Base-by-base conservation (phyloP, 2,888 invertebrate species). In the Diaprepes abbreviatus region DNA sequence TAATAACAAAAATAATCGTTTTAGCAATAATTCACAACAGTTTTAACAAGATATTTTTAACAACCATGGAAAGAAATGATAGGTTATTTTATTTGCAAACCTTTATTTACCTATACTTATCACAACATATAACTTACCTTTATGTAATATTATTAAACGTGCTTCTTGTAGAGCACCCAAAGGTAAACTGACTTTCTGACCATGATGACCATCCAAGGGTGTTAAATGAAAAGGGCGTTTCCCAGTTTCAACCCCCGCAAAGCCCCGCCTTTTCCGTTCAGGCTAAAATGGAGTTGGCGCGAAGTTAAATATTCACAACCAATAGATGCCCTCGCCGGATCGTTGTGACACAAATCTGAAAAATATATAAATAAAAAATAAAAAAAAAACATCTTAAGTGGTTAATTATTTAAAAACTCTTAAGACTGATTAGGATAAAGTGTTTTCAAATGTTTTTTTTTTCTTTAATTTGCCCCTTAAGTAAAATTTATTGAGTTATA, bases 181-280 rank as follows among this genome's bases (percentile, higher is more conserved):
- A 48, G 12, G 31, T 24, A 10, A 59, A 70, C 70, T 70, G 54
- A 52, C 58, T 70, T 54, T 17, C 55, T 58, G 70, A 65, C 64
- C 70, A 65, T 35, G 40, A 12, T 70, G 70, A 70, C 65, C 59
- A 60, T 65, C 52, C 54, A 19, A 58, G 45, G 59, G 45, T 70
- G 28, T n/a, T 33, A 52, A 54, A 14, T 19, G 7, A 12, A 31
- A 54, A 19, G 36, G 70, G 70, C 65, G 70, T 65, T 40, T 38
- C 70, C 38, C n/a, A 45, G 43, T 36, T 33, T 19, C 70, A 70
- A 52, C 65, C 70, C 63, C 69, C 69, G 50, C 55, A 58, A 31
- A 38, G 78, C 81, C 79, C 81, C 82, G 79, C 82, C 82, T 78
- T 74, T 57, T 73, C 69, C 71, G 74, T 73, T 76, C 75, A 73